Percentiles rank a stretch among this genome's conserved stretches.
phyloP scores from a whole-genome alignment of 2,113 vertebrate species.

The Percopsis transmontana region DNA sequence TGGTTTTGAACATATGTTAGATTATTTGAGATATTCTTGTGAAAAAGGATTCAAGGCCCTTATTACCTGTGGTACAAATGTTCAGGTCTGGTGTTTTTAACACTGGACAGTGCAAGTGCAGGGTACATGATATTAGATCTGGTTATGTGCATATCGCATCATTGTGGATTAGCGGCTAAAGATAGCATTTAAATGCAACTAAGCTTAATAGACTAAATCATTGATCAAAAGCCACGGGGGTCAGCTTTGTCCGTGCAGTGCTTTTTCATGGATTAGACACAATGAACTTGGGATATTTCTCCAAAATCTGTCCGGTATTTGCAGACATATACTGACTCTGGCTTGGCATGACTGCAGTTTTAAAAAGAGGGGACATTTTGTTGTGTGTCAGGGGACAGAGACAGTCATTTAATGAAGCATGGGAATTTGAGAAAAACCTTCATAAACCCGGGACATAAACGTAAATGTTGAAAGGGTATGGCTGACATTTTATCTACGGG shows the following conservation, averaged over 20 bases:
- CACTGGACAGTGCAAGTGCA: too few species aligned
- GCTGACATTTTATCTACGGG: background rate
- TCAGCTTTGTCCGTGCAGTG: constrained; percentile 55
- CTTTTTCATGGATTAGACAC: constrained; percentile 54
- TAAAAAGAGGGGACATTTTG: too few species aligned
- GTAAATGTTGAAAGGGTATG: constrained; percentile 6
- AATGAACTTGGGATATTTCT: constrained; percentile 50
- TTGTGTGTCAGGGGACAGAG: too few species aligned
- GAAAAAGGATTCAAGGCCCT: too few species aligned
- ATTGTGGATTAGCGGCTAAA: constrained; percentile 59
- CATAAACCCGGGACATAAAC: too few species aligned
- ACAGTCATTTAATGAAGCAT: too few species aligned
- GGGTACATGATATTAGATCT: constrained; percentile 7
- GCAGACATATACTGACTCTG: too few species aligned
- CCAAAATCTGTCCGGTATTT: constrained; percentile 6
- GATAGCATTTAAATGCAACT: constrained; percentile 22
- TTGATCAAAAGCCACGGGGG: constrained; percentile 63
- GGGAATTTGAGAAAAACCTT: too few species aligned
- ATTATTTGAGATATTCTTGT: too few species aligned
- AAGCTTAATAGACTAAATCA: constrained; percentile 64
- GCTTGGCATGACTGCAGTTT: background rate
- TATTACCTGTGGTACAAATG: too few species aligned
- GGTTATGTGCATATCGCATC: background rate
- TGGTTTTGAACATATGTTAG: too few species aligned
- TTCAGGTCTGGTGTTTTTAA: too few species aligned